Conservation (phyloP, 1,140 invertebrate species). For the Rhyzopertha dominica region DNA sequence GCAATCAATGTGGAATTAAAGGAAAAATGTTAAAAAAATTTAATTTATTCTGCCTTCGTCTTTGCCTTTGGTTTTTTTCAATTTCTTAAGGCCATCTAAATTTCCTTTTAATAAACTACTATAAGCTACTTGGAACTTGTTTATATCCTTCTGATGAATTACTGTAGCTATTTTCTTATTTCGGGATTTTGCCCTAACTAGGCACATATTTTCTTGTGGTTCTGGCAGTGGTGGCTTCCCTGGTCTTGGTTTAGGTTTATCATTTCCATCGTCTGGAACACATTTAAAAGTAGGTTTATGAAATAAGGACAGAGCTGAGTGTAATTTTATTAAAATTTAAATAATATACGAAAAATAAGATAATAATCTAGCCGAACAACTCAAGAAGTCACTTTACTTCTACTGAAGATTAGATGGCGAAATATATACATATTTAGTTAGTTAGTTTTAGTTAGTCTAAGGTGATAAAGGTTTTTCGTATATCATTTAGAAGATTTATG, state of each 20-base stretch:
- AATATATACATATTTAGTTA: no score
- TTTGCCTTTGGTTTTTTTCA: conserved; percentile 74
- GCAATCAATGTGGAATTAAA: conserved; percentile 6
- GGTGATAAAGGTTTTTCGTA: no score
- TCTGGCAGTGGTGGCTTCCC: conserved; percentile 54
- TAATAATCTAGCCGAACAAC: no score
- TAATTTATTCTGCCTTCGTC: conserved; percentile 56
- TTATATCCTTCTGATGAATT: conserved; percentile 75
- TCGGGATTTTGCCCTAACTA: conserved; percentile 63
- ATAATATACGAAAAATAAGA: no score
- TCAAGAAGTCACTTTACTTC: no score
- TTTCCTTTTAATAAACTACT: conserved; percentile 78
- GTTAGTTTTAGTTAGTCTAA: no score
- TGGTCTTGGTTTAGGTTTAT: conserved; percentile 61
- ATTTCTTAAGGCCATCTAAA: conserved; percentile 79
- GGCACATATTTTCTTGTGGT: conserved; percentile 65
- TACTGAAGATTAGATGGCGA: no score
- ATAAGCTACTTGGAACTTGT: conserved; percentile 80
- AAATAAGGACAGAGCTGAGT: no score
- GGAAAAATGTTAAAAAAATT: conserved; percentile 7
- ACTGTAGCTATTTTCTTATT: conserved; percentile 76
- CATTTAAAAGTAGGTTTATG: no score
- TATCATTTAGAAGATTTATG: no score
- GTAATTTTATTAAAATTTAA: background rate
- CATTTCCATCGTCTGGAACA: conserved; percentile 69